Evolutionary conservation across 2,797 vertebrate species (phyloP).

Genomic region (Monodelphis domestica): DNA sequence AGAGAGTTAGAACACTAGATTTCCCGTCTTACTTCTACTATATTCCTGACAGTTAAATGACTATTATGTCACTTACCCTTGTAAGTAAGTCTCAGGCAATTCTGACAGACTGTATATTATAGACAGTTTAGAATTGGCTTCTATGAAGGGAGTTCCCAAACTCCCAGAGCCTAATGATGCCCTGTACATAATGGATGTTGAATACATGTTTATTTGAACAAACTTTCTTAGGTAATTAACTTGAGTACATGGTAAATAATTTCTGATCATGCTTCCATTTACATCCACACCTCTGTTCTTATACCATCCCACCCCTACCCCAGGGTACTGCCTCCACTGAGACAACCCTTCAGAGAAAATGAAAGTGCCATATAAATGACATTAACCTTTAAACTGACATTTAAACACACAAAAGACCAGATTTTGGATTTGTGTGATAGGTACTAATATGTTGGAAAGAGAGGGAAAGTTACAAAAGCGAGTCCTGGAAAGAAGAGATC

Average conservation of each 20-base stretch:
- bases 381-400: conserved; percentile 13
- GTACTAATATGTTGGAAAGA: neutral
- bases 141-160: neutral
- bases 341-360: neutral
- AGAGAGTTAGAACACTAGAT: neutral
- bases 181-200: neutral
- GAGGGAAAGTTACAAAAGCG: neutral
- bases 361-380: neutral
- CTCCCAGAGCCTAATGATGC: neutral
- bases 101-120: neutral
- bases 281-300: neutral
- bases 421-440: neutral
- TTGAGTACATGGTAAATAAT: neutral
- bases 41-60: neutral
- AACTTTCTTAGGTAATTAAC: neutral
- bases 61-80: neutral
- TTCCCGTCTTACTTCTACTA: neutral
- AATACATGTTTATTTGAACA: neutral
- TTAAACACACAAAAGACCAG: conserved; percentile 21
- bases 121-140: neutral
- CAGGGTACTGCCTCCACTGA: neutral
- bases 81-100: neutral
- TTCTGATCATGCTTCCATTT: neutral
- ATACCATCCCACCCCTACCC: no score
- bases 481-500: neutral